These are phyloP conservation scores for Tor tambroides DNA, from an alignment of 2,113 vertebrate species.

Conservation along the genomic window DNA sequence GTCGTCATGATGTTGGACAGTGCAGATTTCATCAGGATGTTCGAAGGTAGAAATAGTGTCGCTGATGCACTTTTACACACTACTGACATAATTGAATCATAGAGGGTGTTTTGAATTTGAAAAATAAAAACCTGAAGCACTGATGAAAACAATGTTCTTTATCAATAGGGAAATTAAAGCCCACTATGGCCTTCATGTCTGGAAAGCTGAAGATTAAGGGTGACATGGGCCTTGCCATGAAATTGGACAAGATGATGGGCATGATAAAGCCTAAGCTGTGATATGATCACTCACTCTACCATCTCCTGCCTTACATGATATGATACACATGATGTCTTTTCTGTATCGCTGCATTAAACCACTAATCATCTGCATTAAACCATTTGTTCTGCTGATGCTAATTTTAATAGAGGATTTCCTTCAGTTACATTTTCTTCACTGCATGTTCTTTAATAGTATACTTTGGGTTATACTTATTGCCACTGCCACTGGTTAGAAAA, in stretches of 20 bases:
- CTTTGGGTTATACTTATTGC: no score
- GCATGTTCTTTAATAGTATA: no score
- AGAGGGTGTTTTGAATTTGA: background rate
- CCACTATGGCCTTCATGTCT: slow-evolving; percentile 87
- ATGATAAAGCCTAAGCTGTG: slow-evolving; percentile 77
- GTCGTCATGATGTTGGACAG: slow-evolving; percentile 92
- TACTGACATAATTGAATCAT: background rate
- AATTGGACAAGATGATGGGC: slow-evolving; percentile 83
- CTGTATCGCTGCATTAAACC: slow-evolving; percentile 29
- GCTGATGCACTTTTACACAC: background rate
- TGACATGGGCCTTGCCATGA: slow-evolving; percentile 80
- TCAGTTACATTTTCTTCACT: no score
- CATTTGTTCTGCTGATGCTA: background rate
- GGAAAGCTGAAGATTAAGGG: slow-evolving; percentile 83
- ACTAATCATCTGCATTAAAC: no score
- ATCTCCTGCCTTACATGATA: slow-evolving; percentile 26
- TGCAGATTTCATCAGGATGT: slow-evolving; percentile 90
- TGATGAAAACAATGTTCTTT: background rate
- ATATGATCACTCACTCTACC: slow-evolving; percentile 39
- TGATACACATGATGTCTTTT: slow-evolving; percentile 40
- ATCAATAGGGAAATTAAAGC: slow-evolving; percentile 84
- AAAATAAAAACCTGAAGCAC: background rate
- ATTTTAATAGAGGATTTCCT: slow-evolving; percentile 35
- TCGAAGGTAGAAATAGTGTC: slow-evolving; percentile 77
- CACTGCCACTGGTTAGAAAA: no score